phyloP scores from a whole-genome alignment of 2,797 vertebrate genomes.

The Sebastes iracundus region DNA sequence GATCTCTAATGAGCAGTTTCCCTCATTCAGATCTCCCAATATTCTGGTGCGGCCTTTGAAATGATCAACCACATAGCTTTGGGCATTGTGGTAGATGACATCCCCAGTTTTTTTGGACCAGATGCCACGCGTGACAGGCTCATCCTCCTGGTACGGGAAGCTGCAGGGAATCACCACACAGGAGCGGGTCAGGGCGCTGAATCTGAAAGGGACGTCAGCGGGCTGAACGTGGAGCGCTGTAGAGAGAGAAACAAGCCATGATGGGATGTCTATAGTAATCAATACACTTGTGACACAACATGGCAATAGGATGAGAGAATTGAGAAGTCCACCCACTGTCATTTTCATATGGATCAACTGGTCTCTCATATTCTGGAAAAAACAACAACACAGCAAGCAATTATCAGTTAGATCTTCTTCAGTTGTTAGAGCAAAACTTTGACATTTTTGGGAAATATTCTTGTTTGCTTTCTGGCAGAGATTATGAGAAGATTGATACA shows the following conservation, averaged over 20 bases:
- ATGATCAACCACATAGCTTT: conserved; percentile 51
- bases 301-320: not conserved
- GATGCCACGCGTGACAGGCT: conserved; percentile 35
- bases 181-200: conserved; percentile 64
- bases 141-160: conserved; percentile 23
- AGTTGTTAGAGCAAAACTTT: not conserved
- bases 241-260: not conserved
- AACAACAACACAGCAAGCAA: not conserved
- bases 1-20: conserved; percentile 72
- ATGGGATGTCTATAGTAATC: not conserved
- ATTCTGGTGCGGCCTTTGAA: conserved; percentile 71
- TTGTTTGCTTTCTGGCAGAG: not conserved
- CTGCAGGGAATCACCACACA: conserved; percentile 76
- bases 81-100: conserved; percentile 63
- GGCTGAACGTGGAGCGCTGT: conserved; percentile 26
- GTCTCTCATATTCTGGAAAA: conserved; percentile 53
- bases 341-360: conserved; percentile 27
- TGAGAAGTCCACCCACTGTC: conserved; percentile 36
- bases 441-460: not conserved
- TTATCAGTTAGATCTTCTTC: not conserved
- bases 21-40: conserved; percentile 52
- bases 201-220: conserved; percentile 59
- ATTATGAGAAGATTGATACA: not conserved
- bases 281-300: not conserved
- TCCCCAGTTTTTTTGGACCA: conserved; percentile 59